Percentiles rank a stretch among this genome's conserved stretches.
Evolutionary conservation across 2,888 invertebrate species (phyloP).

Genomic region (Nephrotoma flavescens): DNA sequence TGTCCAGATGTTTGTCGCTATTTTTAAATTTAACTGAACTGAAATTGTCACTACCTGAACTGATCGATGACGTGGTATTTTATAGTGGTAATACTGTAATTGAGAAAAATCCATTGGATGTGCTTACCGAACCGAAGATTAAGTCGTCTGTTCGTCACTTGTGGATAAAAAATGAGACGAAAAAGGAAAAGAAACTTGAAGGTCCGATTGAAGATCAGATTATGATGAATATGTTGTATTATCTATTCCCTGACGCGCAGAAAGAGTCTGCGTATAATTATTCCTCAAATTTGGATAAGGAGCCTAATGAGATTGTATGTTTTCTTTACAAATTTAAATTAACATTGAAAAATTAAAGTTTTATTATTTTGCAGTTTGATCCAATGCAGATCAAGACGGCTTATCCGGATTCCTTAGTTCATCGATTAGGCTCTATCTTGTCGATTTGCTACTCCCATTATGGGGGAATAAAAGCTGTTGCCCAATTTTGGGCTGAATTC

Average conservation of each 20-base stretch:
- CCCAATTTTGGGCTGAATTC: slow-evolving; percentile 90
- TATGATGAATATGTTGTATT: slow-evolving; percentile 62
- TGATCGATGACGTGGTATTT: slow-evolving; percentile 26
- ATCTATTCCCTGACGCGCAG: slow-evolving; percentile 79
- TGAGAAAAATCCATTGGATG: slow-evolving; percentile 39
- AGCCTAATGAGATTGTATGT: slow-evolving; percentile 35
- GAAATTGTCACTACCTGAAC: slow-evolving; percentile 18
- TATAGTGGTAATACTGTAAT: slow-evolving; percentile 35
- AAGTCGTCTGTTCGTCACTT: slow-evolving; percentile 32
- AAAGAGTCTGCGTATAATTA: slow-evolving; percentile 42
- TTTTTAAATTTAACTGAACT: slow-evolving; percentile 46
- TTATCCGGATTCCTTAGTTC: slow-evolving; percentile 59
- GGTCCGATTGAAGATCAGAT: slow-evolving; percentile 53
- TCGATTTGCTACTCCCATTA: slow-evolving; percentile 59
- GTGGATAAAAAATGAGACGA: not conserved
- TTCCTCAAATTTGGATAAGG: slow-evolving; percentile 17
- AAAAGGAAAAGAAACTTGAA: slow-evolving; percentile 37
- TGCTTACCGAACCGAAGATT: slow-evolving; percentile 45
- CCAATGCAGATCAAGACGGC: slow-evolving; percentile 55
- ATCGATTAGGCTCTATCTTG: slow-evolving; percentile 62
- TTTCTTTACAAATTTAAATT: slow-evolving; percentile 20
- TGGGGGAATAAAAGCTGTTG: slow-evolving; percentile 58
- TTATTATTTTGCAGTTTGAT: slow-evolving; percentile 32
- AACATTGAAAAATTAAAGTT: not conserved
- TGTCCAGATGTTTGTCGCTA: slow-evolving; percentile 59